A percentile compares a stretch with the other conserved stretches of the same genome.
Evolutionary conservation across 2,888 invertebrate genomes (phyloP).

Genomic region (Drosophila putrida): DNA sequence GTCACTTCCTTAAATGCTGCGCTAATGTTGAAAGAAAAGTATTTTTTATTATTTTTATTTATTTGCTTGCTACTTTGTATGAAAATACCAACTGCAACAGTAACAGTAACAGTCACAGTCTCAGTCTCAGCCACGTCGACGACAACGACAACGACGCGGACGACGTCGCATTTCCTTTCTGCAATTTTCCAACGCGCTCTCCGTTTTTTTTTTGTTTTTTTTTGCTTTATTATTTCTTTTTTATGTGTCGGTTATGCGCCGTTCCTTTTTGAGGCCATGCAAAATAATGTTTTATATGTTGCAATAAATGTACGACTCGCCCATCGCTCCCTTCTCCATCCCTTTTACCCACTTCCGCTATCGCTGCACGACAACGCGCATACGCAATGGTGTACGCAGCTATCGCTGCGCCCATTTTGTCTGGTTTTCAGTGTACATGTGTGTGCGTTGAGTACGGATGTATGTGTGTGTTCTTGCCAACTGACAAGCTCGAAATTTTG

Average conservation of each 20-base stretch:
- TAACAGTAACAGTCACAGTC: constrained; percentile 11
- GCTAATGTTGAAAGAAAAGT: constrained; percentile 71
- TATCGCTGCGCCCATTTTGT: constrained; percentile 75
- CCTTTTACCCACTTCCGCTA: constrained; percentile 25
- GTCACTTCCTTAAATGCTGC: constrained; percentile 72
- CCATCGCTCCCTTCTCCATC: constrained; percentile 40
- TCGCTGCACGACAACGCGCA: constrained; percentile 68
- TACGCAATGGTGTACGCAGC: constrained; percentile 75
- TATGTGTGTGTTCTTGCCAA: constrained; percentile 39
- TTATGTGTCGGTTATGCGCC: constrained; percentile 44
- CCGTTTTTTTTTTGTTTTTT: constrained; percentile 34
- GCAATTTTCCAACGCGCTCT: constrained; percentile 68
- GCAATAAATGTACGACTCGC: constrained; percentile 77
- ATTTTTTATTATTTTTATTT: constrained; percentile 65
- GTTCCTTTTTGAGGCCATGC: constrained; percentile 75
- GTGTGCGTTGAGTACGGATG: constrained; percentile 10
- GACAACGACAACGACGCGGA: constrained; percentile 35
- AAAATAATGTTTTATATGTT: constrained; percentile 80
- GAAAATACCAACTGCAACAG: constrained; percentile 61
- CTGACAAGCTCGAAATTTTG: constrained; percentile 56
- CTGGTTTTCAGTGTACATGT: constrained; percentile 24
- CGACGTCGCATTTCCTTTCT: constrained; percentile 76
- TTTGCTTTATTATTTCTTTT: constrained; percentile 7
- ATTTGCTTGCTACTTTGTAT: constrained; percentile 70
- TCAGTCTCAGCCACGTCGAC: constrained; percentile 10